A percentile compares a stretch with the other conserved stretches of the same genome.
Evolutionary conservation across 2,888 invertebrate species (phyloP).

Genomic region (Cordilura impudica): DNA sequence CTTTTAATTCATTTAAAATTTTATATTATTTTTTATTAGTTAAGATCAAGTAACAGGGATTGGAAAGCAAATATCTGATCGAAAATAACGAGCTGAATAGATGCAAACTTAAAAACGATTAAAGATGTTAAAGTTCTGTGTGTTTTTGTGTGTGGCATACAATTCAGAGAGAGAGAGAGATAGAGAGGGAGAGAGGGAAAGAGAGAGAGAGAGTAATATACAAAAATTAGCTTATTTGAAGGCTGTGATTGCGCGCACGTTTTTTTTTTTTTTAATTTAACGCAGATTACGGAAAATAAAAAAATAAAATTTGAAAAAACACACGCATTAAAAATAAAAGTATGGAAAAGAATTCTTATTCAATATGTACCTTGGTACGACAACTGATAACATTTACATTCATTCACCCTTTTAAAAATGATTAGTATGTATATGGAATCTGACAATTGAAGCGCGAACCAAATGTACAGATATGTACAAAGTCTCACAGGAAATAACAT

Average conservation of each 20-base stretch:
- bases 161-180: background rate
- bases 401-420: background rate
- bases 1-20: too few species aligned
- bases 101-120: too few species aligned
- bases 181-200: conserved; percentile 13
- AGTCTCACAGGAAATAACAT: conserved; percentile 53
- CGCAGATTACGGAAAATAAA: conserved; percentile 13
- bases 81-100: too few species aligned
- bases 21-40: too few species aligned
- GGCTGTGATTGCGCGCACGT: conserved; percentile 54
- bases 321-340: background rate
- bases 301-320: background rate
- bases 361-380: conserved; percentile 9
- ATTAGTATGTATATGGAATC: too few species aligned
- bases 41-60: too few species aligned
- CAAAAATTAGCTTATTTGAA: conserved; percentile 33
- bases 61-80: too few species aligned
- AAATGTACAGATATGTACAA: background rate
- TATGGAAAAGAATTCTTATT: background rate
- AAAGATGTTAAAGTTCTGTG: too few species aligned
- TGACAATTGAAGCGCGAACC: too few species aligned
- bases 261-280: conserved; percentile 38
- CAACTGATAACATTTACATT: conserved; percentile 18
- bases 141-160: background rate
- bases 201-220: conserved; percentile 2